These are phyloP conservation scores for Brachypodius melanocephalos DNA, from an alignment of 2,113 vertebrate genomes.

Conservation along the genomic window DNA sequence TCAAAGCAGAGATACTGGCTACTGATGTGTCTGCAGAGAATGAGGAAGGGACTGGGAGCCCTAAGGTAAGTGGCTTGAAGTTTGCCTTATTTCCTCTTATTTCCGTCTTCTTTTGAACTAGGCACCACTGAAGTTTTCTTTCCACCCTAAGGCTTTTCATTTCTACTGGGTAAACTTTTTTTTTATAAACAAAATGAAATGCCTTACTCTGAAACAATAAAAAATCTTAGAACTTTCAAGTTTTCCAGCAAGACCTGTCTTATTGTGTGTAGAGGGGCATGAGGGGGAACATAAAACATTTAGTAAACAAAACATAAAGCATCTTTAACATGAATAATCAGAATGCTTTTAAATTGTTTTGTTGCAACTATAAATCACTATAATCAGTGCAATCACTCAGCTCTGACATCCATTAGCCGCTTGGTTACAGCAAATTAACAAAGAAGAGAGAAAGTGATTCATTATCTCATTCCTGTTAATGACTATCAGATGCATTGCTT, in stretches of 20 bases:
- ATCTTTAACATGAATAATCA: slow-evolving; percentile 87
- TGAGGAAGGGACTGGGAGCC: slow-evolving; percentile 76
- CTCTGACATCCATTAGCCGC: slow-evolving; percentile 94
- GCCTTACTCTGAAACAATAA: slow-evolving; percentile 67
- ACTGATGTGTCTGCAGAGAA: slow-evolving; percentile 80
- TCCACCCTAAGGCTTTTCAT: slow-evolving; percentile 79
- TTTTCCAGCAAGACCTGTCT: slow-evolving; percentile 61
- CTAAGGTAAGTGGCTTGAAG: slow-evolving; percentile 85
- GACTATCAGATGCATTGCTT: slow-evolving; percentile 94
- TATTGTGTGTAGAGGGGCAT: not conserved
- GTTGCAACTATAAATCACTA: slow-evolving; percentile 91
- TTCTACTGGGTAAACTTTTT: slow-evolving; percentile 76
- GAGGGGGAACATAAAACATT: slow-evolving; percentile 74
- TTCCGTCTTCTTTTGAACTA: slow-evolving; percentile 80
- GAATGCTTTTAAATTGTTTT: slow-evolving; percentile 89
- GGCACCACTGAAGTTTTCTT: slow-evolving; percentile 78
- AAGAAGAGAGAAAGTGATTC: slow-evolving; percentile 90
- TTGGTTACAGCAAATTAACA: slow-evolving; percentile 94
- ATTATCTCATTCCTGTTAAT: slow-evolving; percentile 95
- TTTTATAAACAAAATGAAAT: slow-evolving; percentile 70
- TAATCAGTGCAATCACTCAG: slow-evolving; percentile 93
- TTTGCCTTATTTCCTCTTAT: slow-evolving; percentile 76
- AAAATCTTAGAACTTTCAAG: slow-evolving; percentile 65
- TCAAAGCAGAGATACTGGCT: slow-evolving; percentile 91
- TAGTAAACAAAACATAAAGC: slow-evolving; percentile 84